Evolutionary conservation across 2,888 invertebrate species (phyloP).

Genomic region (Eristalis tenax): DNA sequence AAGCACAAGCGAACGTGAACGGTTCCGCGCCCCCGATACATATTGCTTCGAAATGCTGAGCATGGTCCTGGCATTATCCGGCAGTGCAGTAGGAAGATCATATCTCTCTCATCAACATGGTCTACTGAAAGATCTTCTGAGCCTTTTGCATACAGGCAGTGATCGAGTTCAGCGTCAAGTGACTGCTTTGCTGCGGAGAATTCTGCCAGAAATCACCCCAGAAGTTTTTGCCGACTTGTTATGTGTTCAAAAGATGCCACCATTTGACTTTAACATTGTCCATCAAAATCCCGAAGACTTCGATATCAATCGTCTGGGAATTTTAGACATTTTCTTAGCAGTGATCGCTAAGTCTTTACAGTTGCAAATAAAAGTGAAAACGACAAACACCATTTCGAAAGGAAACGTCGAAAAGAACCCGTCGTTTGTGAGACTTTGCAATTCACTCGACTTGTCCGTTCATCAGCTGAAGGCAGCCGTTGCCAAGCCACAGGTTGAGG

Average conservation of each 20-base stretch:
- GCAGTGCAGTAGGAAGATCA: slow-evolving; percentile 93
- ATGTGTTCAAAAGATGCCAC: slow-evolving; percentile 87
- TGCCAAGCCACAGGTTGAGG: slow-evolving; percentile 71
- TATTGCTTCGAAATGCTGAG: slow-evolving; percentile 99
- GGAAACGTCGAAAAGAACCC: slow-evolving; percentile 84
- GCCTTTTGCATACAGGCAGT: slow-evolving; percentile 95
- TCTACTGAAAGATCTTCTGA: slow-evolving; percentile 91
- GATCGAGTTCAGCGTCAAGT: slow-evolving; percentile 96
- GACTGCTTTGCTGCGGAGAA: slow-evolving; percentile 91
- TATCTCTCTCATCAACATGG: slow-evolving; percentile 95
- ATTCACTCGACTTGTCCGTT: slow-evolving; percentile 79
- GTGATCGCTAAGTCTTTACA: slow-evolving; percentile 95
- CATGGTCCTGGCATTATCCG: slow-evolving; percentile 95
- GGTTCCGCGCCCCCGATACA: slow-evolving; percentile 85
- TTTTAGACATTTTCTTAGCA: slow-evolving; percentile 94
- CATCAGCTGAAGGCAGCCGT: slow-evolving; percentile 75
- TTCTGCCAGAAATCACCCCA: slow-evolving; percentile 94
- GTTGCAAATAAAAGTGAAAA: slow-evolving; percentile 90
- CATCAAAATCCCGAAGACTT: slow-evolving; percentile 81
- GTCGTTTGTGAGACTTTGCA: slow-evolving; percentile 78
- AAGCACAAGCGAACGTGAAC: slow-evolving; percentile 77
- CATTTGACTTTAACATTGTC: slow-evolving; percentile 89
- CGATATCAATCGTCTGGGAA: slow-evolving; percentile 85
- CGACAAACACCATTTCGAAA: slow-evolving; percentile 74
- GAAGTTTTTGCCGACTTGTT: slow-evolving; percentile 90